Base-by-base conservation (phyloP, 2,888 invertebrate species). In the Cotesia congregata region DNA sequence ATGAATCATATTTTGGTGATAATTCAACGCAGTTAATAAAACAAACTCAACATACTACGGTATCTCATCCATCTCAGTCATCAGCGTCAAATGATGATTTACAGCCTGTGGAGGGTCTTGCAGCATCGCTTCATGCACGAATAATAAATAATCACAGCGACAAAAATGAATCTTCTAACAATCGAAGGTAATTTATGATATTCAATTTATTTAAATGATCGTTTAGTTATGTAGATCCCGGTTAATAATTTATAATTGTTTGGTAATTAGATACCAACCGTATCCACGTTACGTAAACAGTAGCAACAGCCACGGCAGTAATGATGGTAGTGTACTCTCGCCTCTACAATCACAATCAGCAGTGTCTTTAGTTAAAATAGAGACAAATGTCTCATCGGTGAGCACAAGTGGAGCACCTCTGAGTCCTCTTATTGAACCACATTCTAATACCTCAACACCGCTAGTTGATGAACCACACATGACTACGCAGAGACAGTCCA, bases 91-190 rank as follows among this genome's bases (percentile, higher is more conserved):
- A 88, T 9, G 87, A 88, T 71, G 84, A 87, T 75, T 83, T 88
- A 50, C 50, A 50, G 72, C 90, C 90, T 1, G 87, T 91, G 5
- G 92, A 92, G 93, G 96, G 96, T 77, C 89, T 96, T 78, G 96
- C 96, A 38, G 96, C 96, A 72, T 95, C 95, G 75, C 90, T 96
- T 80, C 96, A 96, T 87, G 95, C 95, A 77, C 92, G 95, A 82
- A 94, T 96, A 82, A 91, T 96, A 91, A 83, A 93, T 90, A 89
- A 92, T 90, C 90, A 93, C 91, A 90, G 92, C 78, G 81, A 74
- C n/a, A 90, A 89, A 83, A 82, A 81, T 9, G 88, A 90, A 50
- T 79, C 85, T 71, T 15, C 70, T 5, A 76, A 72, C 69, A 65
- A 30, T 61, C 74, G 75, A 30, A 73, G 75, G 72, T 60, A 68